Conservation (phyloP, 2,797 vertebrate genomes). For the Megalops cyprinoides region DNA sequence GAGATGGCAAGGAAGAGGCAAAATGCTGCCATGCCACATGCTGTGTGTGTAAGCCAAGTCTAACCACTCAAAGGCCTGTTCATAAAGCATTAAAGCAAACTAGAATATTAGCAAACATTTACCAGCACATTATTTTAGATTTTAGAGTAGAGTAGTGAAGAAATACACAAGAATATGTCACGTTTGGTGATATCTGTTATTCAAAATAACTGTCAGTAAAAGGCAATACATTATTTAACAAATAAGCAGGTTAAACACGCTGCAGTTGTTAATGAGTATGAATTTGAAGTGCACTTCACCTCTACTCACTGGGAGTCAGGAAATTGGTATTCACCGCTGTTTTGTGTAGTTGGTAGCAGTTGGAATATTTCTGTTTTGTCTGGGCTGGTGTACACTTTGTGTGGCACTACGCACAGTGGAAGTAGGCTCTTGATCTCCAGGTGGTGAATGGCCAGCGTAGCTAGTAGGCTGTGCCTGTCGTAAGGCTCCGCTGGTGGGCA, state of each 20-base stretch:
- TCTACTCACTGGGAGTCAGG: background rate
- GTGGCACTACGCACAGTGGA: background rate
- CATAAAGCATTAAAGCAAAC: too few relatives aligned
- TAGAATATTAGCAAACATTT: too few relatives aligned
- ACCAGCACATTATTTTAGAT: background rate
- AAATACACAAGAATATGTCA: background rate
- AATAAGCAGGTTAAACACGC: background rate
- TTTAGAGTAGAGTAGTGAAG: background rate
- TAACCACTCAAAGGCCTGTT: background rate
- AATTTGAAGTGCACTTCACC: background rate
- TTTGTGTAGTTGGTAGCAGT: background rate
- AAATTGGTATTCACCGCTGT: background rate
- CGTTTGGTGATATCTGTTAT: background rate
- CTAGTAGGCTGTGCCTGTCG: background rate
- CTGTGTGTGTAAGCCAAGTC: background rate
- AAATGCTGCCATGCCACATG: background rate
- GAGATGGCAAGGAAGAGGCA: background rate
- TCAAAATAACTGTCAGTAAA: background rate
- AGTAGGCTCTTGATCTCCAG: background rate
- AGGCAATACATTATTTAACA: background rate
- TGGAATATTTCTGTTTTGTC: background rate
- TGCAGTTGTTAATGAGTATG: background rate
- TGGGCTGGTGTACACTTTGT: background rate
- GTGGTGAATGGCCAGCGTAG: background rate
- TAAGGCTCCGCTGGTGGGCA: background rate